Base-by-base conservation (phyloP, 2,113 vertebrate species). In the Gambusia affinis region DNA sequence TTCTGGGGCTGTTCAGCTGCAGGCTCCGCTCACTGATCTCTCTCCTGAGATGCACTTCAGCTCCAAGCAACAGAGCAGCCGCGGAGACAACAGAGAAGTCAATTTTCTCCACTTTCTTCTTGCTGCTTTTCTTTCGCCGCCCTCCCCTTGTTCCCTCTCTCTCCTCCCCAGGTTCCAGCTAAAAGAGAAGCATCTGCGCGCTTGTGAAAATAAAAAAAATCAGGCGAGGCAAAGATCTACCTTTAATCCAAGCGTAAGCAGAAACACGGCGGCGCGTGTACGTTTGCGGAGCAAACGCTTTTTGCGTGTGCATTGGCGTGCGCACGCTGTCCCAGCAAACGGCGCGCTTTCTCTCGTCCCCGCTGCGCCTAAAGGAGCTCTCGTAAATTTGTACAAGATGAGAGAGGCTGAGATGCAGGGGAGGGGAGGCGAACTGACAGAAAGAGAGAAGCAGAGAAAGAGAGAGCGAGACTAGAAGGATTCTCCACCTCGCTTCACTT, bases 341-440 rank as follows among this genome's bases (percentile, higher is more conserved):
- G 67, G 79, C 67, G n/a, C 33, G 54, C 35, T 82, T 81, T 84
- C 80, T 85, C 72, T 77, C 35, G 35, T 37, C 80, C 76, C 84
- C 4, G 67, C 85, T 87, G 79, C 64, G 83, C 91, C 88, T 75
- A 65, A 69, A 92, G 83, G 83, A 89, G 88, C 72, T 88, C 78
- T 79, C 76, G 72, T 75, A 89, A 82, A 91, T 83, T 57, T 92
- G 88, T 78, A 84, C 62, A 60, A 88, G 84, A 91, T 92, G 91
- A 92, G 85, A 92, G 72, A 92, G 72, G 83, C 71, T 75, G 78
- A 85, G 76, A 60, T 57, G 72, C 29, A 82, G 61, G 67, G 78
- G 42, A 42, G 69, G 57, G 57, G 68, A 76, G 72, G 78, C 37
- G 85, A 60, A 75, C 72, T 84, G 88, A 84, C 51, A 84, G 65